phyloP scores from a whole-genome alignment of 2,113 vertebrate species.

The Ciconia maguari region DNA sequence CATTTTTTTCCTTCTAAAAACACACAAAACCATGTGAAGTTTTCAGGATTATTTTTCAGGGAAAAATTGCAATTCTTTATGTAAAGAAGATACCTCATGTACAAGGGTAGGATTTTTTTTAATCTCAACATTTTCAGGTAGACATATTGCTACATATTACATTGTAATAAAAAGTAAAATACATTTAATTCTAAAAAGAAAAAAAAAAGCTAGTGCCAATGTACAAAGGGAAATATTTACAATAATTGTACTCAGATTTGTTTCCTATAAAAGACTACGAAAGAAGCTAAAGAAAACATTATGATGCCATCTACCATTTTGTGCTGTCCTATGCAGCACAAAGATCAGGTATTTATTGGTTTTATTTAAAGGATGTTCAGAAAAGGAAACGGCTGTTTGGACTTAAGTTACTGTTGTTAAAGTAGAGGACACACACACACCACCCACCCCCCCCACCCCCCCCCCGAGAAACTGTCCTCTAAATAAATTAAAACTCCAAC shows the following conservation, averaged over 20 bases:
- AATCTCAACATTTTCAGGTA: background rate
- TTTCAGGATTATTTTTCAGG: background rate
- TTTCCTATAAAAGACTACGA: background rate
- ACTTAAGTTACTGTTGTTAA: background rate
- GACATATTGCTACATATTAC: background rate
- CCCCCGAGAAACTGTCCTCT: background rate
- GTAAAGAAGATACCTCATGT: background rate
- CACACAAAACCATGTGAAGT: background rate
- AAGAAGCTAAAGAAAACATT: background rate
- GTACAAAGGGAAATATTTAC: background rate
- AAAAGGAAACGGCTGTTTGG: background rate
- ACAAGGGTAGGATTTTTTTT: background rate
- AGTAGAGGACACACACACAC: background rate
- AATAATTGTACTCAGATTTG: background rate
- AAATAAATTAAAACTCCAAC: background rate
- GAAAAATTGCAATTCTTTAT: background rate
- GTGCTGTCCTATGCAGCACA: background rate
- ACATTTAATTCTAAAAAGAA: background rate
- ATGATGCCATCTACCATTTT: background rate
- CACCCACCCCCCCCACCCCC: background rate
- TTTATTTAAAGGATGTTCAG: background rate
- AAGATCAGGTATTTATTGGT: background rate
- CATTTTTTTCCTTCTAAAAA: background rate
- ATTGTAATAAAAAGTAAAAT: background rate
- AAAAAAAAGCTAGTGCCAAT: background rate